These are phyloP conservation scores for Aegithalos caudatus DNA, from an alignment of 2,113 vertebrate species.

Conservation along the genomic window DNA sequence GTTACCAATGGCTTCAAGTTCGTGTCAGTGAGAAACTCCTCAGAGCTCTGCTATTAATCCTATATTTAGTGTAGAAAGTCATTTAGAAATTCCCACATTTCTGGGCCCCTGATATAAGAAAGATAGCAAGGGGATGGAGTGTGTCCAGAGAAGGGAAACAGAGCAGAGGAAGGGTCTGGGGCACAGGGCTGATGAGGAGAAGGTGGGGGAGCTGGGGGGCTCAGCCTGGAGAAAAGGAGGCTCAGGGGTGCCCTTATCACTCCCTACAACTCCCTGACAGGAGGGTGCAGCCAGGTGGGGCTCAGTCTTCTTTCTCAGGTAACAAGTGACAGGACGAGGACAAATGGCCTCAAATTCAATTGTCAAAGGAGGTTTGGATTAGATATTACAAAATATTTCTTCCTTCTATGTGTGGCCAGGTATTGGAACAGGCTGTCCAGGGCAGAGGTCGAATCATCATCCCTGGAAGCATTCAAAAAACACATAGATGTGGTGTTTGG, in stretches of 20 bases:
- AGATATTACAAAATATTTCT: background rate
- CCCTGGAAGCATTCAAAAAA: background rate
- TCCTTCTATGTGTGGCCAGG: background rate
- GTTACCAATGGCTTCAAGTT: background rate
- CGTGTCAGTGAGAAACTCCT: background rate
- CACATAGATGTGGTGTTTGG: fast-evolving
- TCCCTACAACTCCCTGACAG: background rate
- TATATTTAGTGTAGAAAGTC: background rate
- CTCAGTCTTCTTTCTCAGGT: background rate
- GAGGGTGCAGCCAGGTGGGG: background rate
- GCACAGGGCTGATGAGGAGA: background rate
- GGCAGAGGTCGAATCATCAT: background rate
- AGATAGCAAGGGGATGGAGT: background rate
- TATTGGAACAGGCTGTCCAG: background rate
- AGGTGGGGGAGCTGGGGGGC: background rate
- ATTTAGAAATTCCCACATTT: background rate
- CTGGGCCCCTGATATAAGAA: fast-evolving
- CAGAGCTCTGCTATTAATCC: background rate
- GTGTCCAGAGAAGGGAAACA: background rate
- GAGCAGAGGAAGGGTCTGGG: background rate
- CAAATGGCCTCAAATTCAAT: background rate
- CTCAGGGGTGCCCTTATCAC: fast-evolving
- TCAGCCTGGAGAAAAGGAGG: background rate
- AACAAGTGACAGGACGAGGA: background rate
- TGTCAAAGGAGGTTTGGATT: background rate